Conservation (phyloP, 92 coral and sea anemone genomes). For the Palythoa grandis region DNA sequence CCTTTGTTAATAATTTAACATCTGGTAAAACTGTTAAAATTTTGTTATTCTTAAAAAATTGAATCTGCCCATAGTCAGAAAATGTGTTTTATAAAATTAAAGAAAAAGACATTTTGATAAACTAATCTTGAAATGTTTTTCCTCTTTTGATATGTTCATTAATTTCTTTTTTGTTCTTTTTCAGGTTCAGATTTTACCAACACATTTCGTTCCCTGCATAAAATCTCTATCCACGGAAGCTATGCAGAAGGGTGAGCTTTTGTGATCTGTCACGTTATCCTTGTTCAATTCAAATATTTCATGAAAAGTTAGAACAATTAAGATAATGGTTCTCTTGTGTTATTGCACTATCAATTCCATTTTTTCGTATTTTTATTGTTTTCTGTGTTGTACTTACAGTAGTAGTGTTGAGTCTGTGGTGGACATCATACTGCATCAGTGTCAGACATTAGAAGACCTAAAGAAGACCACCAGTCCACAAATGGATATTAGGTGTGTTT, state of each 20-base stretch:
- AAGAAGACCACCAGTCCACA: slow-evolving; percentile 61
- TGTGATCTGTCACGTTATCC: not conserved
- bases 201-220: slow-evolving; percentile 64
- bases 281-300: not conserved
- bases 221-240: slow-evolving; percentile 44
- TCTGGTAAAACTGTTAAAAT: too few relatives aligned
- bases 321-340: not conserved
- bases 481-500: slow-evolving; percentile 60
- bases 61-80: too few relatives aligned
- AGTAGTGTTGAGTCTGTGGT: slow-evolving; percentile 57
- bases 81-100: too few relatives aligned
- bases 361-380: not conserved
- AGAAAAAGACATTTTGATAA: too few relatives aligned
- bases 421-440: slow-evolving; percentile 76
- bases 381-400: not conserved
- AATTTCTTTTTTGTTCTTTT: not conserved
- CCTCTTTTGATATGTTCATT: not conserved
- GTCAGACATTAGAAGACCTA: slow-evolving; percentile 80
- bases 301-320: too few relatives aligned
- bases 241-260: slow-evolving; percentile 38
- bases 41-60: not conserved
- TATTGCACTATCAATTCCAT: not conserved
- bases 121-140: not conserved
- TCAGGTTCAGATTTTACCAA: slow-evolving; percentile 87
- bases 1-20: too few relatives aligned